phyloP scores from a whole-genome alignment of 2,797 vertebrate genomes.

The Sebastes alutus region DNA sequence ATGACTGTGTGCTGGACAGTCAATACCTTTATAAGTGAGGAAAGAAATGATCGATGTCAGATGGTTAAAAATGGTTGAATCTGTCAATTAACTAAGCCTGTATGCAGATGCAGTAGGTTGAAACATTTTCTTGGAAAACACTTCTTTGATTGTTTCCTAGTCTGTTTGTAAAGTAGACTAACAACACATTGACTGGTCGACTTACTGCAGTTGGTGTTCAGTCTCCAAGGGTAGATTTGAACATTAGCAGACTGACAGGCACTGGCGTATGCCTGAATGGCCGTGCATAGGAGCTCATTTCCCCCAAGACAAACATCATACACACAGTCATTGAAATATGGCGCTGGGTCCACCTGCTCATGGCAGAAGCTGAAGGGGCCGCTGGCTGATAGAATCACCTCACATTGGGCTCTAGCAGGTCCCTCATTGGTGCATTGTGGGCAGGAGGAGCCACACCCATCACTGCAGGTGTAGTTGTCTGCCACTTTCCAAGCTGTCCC shows the following conservation, averaged over 20 bases:
- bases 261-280: slow-evolving; percentile 74
- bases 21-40: slow-evolving; percentile 32
- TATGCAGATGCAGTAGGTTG: neutral
- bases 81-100: neutral
- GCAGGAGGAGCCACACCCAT: slow-evolving; percentile 64
- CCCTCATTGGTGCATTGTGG: slow-evolving; percentile 31
- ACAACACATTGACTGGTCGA: neutral
- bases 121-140: neutral
- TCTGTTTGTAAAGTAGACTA: neutral
- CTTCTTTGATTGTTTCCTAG: neutral
- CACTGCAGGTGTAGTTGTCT: slow-evolving; percentile 57
- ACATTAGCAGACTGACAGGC: slow-evolving; percentile 82
- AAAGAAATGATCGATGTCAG: neutral
- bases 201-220: slow-evolving; percentile 82
- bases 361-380: slow-evolving; percentile 83
- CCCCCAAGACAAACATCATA: slow-evolving; percentile 80
- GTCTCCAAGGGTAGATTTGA: slow-evolving; percentile 81
- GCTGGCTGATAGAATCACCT: slow-evolving; percentile 59
- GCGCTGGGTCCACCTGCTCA: slow-evolving; percentile 60
- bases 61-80: neutral
- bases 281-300: slow-evolving; percentile 62
- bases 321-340: slow-evolving; percentile 80
- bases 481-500: slow-evolving; percentile 77
- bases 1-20: slow-evolving; percentile 73
- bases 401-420: slow-evolving; percentile 58